A percentile compares a stretch with the other conserved stretches of the same genome.
These are phyloP conservation scores for Selene dorsalis DNA, from an alignment of 2,797 vertebrate species.

Conservation along the genomic window DNA sequence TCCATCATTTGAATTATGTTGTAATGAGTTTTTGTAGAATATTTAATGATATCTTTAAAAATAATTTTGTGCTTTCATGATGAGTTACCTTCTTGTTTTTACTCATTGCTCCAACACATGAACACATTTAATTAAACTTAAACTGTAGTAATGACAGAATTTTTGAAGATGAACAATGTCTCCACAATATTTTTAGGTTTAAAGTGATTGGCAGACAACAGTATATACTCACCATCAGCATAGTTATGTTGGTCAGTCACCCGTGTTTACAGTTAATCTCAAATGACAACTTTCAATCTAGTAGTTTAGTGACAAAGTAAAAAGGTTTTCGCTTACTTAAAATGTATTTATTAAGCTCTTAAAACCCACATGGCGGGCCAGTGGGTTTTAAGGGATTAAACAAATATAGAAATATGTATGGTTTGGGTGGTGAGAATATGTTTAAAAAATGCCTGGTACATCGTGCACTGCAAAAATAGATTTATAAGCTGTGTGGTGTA, in stretches of 20 bases:
- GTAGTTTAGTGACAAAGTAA: background rate
- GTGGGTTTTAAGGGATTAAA: too few species aligned
- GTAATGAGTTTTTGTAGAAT: background rate
- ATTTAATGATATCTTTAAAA: background rate
- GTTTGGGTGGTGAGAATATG: background rate
- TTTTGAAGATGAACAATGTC: background rate
- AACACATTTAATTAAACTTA: background rate
- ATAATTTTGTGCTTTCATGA: background rate
- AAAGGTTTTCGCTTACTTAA: background rate
- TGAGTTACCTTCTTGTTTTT: background rate
- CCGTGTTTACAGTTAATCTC: background rate
- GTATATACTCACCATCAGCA: too few species aligned
- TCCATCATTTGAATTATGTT: background rate
- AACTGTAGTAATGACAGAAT: fast-evolving
- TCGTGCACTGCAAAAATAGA: background rate
- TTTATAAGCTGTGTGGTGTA: background rate
- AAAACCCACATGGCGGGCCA: too few species aligned
- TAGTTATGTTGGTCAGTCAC: background rate
- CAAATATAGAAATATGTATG: background rate
- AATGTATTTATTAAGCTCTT: background rate
- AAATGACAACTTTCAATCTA: background rate
- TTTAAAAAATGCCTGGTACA: background rate
- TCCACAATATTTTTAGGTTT: background rate
- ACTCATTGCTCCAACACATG: background rate
- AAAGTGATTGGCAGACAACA: background rate